These are phyloP conservation scores for Callosobruchus maculatus DNA, from an alignment of 2,888 invertebrate species.

Conservation along the genomic window DNA sequence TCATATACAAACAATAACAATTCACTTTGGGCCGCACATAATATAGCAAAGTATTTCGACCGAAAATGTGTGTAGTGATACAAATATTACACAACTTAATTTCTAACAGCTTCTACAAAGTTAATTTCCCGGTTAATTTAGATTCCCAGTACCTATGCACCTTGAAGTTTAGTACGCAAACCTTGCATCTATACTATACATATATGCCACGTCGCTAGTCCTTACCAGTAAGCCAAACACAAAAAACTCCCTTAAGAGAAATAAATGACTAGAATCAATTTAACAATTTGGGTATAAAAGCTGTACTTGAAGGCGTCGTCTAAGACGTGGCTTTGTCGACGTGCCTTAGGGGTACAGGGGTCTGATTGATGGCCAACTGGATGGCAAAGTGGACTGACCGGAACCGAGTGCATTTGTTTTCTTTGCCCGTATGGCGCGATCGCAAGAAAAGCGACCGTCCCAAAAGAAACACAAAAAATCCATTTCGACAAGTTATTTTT, in stretches of 20 bases:
- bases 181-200: too few species aligned
- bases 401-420: background rate
- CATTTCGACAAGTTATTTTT: slow-evolving; percentile 6
- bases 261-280: background rate
- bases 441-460: background rate
- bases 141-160: too few species aligned
- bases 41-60: too few species aligned
- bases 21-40: too few species aligned
- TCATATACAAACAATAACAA: too few species aligned
- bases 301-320: background rate
- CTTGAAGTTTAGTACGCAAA: too few species aligned
- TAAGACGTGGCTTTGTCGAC: background rate
- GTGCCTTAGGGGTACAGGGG: background rate
- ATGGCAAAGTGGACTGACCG: background rate
- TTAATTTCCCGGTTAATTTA: too few species aligned
- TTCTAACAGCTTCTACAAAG: too few species aligned
- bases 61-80: too few species aligned
- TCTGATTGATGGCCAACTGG: background rate
- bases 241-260: background rate
- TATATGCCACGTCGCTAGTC: too few species aligned
- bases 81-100: too few species aligned
- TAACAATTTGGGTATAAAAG: background rate
- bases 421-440: background rate
- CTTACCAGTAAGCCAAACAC: background rate
- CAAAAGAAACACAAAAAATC: slow-evolving; percentile 6